A percentile compares a stretch with the other conserved stretches of the same genome.
Conservation (phyloP, 2,113 vertebrate species). For the Brachionichthys hirsutus region DNA sequence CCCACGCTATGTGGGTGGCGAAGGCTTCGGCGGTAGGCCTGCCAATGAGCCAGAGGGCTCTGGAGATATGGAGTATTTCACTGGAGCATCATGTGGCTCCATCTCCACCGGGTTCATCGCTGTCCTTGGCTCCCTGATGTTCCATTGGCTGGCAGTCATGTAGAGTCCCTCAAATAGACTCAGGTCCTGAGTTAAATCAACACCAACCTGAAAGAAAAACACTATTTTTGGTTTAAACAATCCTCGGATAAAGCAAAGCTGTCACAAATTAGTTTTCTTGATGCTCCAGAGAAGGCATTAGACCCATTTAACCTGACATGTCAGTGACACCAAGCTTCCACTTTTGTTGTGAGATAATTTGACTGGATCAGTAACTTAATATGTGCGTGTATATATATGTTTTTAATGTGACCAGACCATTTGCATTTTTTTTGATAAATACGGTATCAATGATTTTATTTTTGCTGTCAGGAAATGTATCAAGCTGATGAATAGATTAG, state of each 20-base stretch:
- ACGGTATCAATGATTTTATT: background rate
- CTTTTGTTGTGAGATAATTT: background rate
- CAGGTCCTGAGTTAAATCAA: conserved; percentile 2
- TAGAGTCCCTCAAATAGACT: conserved; percentile 31
- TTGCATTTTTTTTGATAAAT: conserved; percentile 25
- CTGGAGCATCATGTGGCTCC: conserved; percentile 57
- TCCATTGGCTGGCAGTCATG: conserved; percentile 58
- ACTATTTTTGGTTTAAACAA: conserved; percentile 4
- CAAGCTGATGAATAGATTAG: conserved; percentile 1
- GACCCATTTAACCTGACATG: background rate
- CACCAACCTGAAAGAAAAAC: background rate
- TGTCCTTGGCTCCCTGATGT: conserved; percentile 59
- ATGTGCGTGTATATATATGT: background rate
- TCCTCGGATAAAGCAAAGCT: background rate
- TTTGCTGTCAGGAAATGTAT: background rate
- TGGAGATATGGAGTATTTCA: conserved; percentile 65
- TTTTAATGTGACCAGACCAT: conserved; percentile 12
- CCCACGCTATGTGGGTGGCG: conserved; percentile 16
- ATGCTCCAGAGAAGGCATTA: conserved; percentile 2
- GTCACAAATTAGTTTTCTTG: background rate
- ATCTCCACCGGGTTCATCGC: conserved; percentile 67
- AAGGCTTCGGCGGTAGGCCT: conserved; percentile 39
- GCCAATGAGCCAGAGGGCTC: conserved; percentile 68
- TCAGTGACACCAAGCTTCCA: background rate
- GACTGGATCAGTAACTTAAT: too few relatives aligned